A percentile compares a stretch with the other conserved stretches of the same genome.
These are phyloP conservation scores for Fabriciana adippe DNA, from an alignment of 2,888 invertebrate species.

Conservation along the genomic window DNA sequence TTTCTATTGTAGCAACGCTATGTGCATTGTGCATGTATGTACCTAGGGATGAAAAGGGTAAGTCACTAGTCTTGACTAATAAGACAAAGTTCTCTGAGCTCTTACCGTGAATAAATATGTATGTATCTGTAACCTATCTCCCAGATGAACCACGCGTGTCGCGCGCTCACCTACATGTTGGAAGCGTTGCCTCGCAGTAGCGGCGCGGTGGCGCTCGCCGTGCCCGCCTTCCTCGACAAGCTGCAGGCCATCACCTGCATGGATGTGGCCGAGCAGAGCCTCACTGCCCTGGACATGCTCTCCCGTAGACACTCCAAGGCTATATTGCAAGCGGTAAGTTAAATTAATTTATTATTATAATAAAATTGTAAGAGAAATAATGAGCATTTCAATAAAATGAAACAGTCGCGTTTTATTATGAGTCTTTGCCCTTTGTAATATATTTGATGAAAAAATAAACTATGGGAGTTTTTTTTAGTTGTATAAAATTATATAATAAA, in stretches of 20 bases:
- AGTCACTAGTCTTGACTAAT: too few species aligned
- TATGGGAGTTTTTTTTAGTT: too few species aligned
- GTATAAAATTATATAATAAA: too few species aligned
- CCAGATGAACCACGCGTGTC: constrained; percentile 98
- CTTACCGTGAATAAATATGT: too few species aligned
- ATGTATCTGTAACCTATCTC: neutral
- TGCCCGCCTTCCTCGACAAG: constrained; percentile 98
- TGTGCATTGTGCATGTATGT: too few species aligned
- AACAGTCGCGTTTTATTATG: too few species aligned
- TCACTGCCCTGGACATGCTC: constrained; percentile 98
- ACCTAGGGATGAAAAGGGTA: too few species aligned
- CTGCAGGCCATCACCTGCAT: constrained; percentile 99
- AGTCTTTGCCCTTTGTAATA: too few species aligned
- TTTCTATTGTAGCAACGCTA: too few species aligned
- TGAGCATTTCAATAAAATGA: neutral
- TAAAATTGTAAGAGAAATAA: neutral
- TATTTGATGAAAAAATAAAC: too few species aligned
- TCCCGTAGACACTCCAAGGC: constrained; percentile 98
- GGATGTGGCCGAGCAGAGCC: constrained; percentile 99
- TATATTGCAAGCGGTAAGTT: constrained; percentile 93
- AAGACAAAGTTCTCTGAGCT: too few species aligned
- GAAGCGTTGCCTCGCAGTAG: constrained; percentile 98
- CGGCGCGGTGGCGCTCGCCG: constrained; percentile 97
- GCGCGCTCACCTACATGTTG: constrained; percentile 99
- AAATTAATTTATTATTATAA: neutral